Evolutionary conservation across 2,888 invertebrate species (phyloP).

Genomic region (Theretra japonica): DNA sequence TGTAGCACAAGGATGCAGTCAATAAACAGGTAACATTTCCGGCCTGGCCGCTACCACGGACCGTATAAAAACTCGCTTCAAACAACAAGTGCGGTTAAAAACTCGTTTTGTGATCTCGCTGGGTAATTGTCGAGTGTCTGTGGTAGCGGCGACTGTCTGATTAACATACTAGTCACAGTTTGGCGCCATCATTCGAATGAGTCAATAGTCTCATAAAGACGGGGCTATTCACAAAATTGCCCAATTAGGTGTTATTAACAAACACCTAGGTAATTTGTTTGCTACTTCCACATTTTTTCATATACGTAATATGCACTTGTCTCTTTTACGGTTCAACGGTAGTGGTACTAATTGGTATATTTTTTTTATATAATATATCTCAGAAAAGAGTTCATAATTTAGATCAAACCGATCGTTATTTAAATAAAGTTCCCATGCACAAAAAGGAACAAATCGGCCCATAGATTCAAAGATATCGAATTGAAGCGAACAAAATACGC

Average conservation of each 20-base stretch:
- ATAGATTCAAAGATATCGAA: neutral
- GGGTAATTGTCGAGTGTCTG: slow-evolving; percentile 43
- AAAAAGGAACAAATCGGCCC: no score
- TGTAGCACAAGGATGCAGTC: slow-evolving; percentile 60
- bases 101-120: slow-evolving; percentile 48
- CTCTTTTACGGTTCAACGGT: neutral
- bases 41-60: slow-evolving; percentile 55
- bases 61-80: slow-evolving; percentile 56
- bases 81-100: slow-evolving; percentile 49
- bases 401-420: no score
- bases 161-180: slow-evolving; percentile 65
- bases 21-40: slow-evolving; percentile 74
- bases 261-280: slow-evolving; percentile 42
- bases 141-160: slow-evolving; percentile 54
- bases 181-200: slow-evolving; percentile 59
- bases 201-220: slow-evolving; percentile 62
- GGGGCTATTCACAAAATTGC: slow-evolving; percentile 55
- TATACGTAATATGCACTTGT: slow-evolving; percentile 3
- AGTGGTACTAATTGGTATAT: neutral
- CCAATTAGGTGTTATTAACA: slow-evolving; percentile 53
- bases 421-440: no score
- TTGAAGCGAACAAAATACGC: slow-evolving; percentile 17
- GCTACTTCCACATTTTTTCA: slow-evolving; percentile 32
- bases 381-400: no score
- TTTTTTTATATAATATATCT: neutral